Evolutionary conservation across 2,797 vertebrate species (phyloP), one percentile per base, ranked within the genome.

Genomic region (Trachurus trachurus): DNA sequence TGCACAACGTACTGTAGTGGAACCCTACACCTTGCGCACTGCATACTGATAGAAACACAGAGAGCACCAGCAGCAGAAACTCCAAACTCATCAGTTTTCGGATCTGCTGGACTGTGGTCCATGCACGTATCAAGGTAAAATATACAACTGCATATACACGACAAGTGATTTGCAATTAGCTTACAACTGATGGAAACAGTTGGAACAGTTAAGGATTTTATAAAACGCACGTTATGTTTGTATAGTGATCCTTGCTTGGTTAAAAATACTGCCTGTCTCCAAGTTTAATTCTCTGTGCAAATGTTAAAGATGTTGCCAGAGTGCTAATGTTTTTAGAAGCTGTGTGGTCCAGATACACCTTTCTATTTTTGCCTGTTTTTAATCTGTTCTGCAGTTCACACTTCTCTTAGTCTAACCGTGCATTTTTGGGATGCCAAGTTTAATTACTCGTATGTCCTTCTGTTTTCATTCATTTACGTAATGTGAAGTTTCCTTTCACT

Each of bases 11-110:
- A 64, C 76, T 84, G 74, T 29, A 64, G 78, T 84, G 74, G 67
- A 83, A 87, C 75, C 78, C 74, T 64, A 80, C 56, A 81, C 78
- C 66, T 49, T 62, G 29, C 71, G n/a, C 58, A 66, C 50, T 85
- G 34, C 34, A 37, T 37, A 37, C 52, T 63, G 47, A 66, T 70
- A 69, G 52, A 64, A 54, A 44, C 50, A 9, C 49, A 59, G 31
- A 21, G 21, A 66, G 57, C n/a, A 71, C 29, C 53, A 2, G n/a
- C 56, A 17, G 47, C 39, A 11, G 60, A 63, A 71, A 59, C 49
- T 72, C 17, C 3, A 31, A 29, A 9, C 47, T 82, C 66, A 45
- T 67, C 59, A 52, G 6, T 62, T 80, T 52, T 58, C 70, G 66
- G 9, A 75, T 80, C 58, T 56, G 7, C 53, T 64, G 31, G 67